Conservation (phyloP, 2,888 invertebrate genomes). For the Cartodere bifasciata region DNA sequence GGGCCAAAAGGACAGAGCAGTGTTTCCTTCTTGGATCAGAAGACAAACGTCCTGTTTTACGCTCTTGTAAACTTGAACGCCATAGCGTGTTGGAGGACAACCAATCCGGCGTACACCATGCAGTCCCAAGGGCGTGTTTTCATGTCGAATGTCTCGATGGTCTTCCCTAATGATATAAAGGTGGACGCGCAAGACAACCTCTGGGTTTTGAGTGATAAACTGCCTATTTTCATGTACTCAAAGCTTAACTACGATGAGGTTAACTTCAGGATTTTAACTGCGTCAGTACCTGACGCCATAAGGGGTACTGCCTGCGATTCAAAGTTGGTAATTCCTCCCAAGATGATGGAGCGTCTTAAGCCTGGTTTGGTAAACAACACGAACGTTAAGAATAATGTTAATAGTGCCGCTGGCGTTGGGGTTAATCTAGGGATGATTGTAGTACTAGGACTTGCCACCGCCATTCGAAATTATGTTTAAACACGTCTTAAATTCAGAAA, state of each 20-base stretch:
- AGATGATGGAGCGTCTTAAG: slow-evolving; percentile 17
- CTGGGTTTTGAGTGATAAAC: slow-evolving; percentile 62
- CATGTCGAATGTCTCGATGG: slow-evolving; percentile 56
- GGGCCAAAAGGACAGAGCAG: slow-evolving; percentile 63
- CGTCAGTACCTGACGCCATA: slow-evolving; percentile 55
- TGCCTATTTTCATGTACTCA: slow-evolving; percentile 59
- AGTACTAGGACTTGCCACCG: neutral
- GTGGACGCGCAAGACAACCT: slow-evolving; percentile 57
- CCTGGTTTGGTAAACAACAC: no score
- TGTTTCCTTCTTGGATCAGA: slow-evolving; percentile 56
- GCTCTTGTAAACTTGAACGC: slow-evolving; percentile 62
- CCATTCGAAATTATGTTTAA: no score
- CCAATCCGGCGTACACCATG: slow-evolving; percentile 51
- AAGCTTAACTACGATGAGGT: slow-evolving; percentile 47
- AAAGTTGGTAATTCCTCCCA: slow-evolving; percentile 29
- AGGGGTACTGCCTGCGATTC: slow-evolving; percentile 58
- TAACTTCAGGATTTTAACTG: slow-evolving; percentile 60
- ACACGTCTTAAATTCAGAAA: no score
- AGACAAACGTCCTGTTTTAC: slow-evolving; percentile 62
- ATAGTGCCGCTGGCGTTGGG: neutral
- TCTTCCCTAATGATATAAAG: slow-evolving; percentile 68
- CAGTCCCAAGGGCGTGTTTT: slow-evolving; percentile 60
- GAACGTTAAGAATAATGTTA: neutral
- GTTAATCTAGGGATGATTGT: neutral
- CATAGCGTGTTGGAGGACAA: slow-evolving; percentile 66